Base-by-base conservation (phyloP, 2,888 invertebrate species). In the Phengaris alcon region DNA sequence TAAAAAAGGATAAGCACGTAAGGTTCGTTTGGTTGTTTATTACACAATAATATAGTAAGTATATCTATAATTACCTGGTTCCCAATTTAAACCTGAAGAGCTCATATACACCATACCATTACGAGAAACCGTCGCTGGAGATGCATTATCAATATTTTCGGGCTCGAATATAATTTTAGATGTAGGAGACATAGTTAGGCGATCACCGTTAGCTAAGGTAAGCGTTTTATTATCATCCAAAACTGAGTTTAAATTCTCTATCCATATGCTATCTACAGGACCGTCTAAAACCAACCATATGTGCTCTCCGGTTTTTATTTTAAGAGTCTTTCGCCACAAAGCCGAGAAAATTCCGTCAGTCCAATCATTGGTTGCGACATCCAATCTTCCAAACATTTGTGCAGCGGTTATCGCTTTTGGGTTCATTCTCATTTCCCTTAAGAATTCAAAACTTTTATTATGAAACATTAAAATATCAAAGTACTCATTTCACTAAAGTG, bases 331-430 rank as follows among this genome's bases (percentile, higher is more conserved):
- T 59, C 99, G 94, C 99, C 99, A 99, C 0, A 99, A 92, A 0
- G 99, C 98, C 0, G 99, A 98, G 90, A 99, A 99, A 83, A 99
- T 98, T 7, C 99, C 99, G 87, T 99, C 99, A 0, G 99, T 99
- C 99, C 99, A 99, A 85, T 99, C 99, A 85, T 99, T 99, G 1
- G 99, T 99, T 3, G 99, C 98, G 0, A 99, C 99, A 85, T 99
- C 99, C 44, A 99, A 92, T 51, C 98, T 95, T 0, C 99, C 99
- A 86, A 99, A 99, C 99, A 99, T 99, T 94, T 99, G 99, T 0
- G 98, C 96, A 0, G 99, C 97, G 13, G 99, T 99, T 83, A 99
- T 99, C 15, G 99, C 97, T 92, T 99, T 99, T 0, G 99, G 99
- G 90, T 99, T 99, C 99, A 99, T 99, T 80, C 99, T 94, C 98